Base-by-base conservation (phyloP, 2,797 vertebrate genomes). In the Centropyge bicolor region DNA sequence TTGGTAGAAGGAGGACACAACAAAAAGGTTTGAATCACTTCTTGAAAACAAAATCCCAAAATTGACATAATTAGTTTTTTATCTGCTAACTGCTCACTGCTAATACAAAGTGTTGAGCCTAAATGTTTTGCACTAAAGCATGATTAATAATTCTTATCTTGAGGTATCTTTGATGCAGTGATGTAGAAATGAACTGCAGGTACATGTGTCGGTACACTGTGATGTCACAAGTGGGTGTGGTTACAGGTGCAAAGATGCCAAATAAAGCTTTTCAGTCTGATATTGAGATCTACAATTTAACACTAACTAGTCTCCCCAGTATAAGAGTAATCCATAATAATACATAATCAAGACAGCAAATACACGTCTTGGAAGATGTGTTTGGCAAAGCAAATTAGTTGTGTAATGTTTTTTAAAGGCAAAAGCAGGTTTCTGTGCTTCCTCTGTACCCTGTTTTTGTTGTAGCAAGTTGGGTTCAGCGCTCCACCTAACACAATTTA, bases 401-500 rank as follows among this genome's bases (percentile, higher is more conserved):
- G 13, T 10, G 22, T 24, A 24, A 52, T 36, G 36, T 46, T 55
- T 56, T 66, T n/a, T 24, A 0, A 36, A n/a, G 31, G 59, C 2
- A 24, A 36, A 41, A 14, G 2, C 1, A 5, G 31, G 19, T 64
- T 83, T 60, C 3, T 22, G 11, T 64, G 40, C 40, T 40, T 36
- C 36, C 27, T 13, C 64, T 73, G 40, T 12, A 36, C 56, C 67
- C 63, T n/a, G 62, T 64, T 60, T 63, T 46, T 38, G 54, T 40
- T 20, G 10, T 4, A 49, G 24, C 8, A 78, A 59, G 16, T 67
- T 61, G 27, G 20, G 35, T 38, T 78, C 8, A 31, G 12, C 2
- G 43, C 19, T 48, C 51, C 65, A 68, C 45, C 24, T 10, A 48
- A 12, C 55, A 76, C n/a, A 71, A 57, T 31, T 70, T 49, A 76